A percentile compares a stretch with the other conserved stretches of the same genome.
Conservation (phyloP, 2,888 invertebrate species). For the Tuta absoluta region DNA sequence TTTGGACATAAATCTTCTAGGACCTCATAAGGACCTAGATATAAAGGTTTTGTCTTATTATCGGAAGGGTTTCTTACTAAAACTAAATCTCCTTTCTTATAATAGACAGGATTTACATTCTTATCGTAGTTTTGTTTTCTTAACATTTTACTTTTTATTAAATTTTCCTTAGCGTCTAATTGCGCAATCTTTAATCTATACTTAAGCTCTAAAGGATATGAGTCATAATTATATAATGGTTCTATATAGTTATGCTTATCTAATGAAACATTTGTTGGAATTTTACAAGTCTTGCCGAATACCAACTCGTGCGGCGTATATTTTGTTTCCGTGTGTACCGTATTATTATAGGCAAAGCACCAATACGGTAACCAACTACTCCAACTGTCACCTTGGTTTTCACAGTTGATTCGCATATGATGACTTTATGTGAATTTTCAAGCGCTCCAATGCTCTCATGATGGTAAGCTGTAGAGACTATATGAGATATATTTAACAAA, state of each 20-base stretch:
- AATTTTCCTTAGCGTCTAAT: background rate
- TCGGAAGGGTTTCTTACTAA: conserved; percentile 19
- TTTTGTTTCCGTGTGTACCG: conserved; percentile 17
- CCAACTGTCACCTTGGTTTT: background rate
- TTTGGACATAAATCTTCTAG: background rate
- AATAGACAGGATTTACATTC: background rate
- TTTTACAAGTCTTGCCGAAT: background rate
- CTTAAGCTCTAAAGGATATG: conserved; percentile 16
- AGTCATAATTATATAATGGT: conserved; percentile 12
- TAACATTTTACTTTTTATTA: background rate
- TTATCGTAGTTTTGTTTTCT: background rate
- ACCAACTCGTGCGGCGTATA: conserved; percentile 10
- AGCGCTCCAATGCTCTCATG: conserved; percentile 19
- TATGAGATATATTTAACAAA: conserved; percentile 31
- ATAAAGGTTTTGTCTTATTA: conserved; percentile 11
- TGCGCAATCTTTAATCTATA: conserved; percentile 7
- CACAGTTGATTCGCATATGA: conserved; percentile 25
- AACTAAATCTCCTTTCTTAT: conserved; percentile 7
- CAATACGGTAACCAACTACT: conserved; percentile 20
- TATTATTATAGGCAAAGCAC: conserved; percentile 19
- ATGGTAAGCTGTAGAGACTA: conserved; percentile 35
- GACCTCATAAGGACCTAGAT: too few relatives aligned
- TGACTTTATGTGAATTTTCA: conserved; percentile 30
- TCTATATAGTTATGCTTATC: background rate
- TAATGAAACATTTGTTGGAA: background rate